Base-by-base conservation (phyloP, 2,797 vertebrate species). In the Adelosebastes latens region DNA sequence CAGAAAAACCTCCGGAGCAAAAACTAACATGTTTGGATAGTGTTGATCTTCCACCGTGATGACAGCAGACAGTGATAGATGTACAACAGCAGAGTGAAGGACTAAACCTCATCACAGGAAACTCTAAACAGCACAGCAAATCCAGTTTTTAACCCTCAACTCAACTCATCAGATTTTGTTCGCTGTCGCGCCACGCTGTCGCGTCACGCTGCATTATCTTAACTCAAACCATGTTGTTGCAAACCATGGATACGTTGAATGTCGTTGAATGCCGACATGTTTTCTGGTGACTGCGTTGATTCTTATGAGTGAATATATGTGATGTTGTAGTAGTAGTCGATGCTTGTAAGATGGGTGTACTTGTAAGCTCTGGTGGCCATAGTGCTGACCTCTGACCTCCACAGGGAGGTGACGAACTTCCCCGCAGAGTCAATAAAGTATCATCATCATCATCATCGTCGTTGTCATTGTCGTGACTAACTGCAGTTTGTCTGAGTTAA, bases 331-430 rank as follows among this genome's bases (percentile, higher is more conserved):
- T 42, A 42, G 14, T 46, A 46, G 42, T 18, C 7, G 16, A 18
- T 46, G 42, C 42, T 46, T 18, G 42, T 46, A 20, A 46, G 16
- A 18, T 18, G 14, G 42, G 42, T 18, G 42, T 46, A 6, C 18
- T 20, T 39, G 34, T 14, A n/a, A 31, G 20, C 4, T 22, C 16
- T 16, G n/a, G 69, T 49, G 20, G 27, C 11, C 65, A 1, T 3
- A 0, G 8, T 7, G 49, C 24, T 62, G 77, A 83, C 81, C 77
- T 72, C 58, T 67, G 63, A 72, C 46, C 69, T 67, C 70, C 24
- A 1, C 58, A 3, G 46, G 8, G 52, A 56, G 10, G 34, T 29
- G 67, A 76, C 8, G 1, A 46, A 31, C 29, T 4, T 2, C 34
- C 24, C 0, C 0, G 12, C 63, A 20, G 36, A 70, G 29, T 62